These are phyloP conservation scores for Rhinolophus sinicus DNA, from an alignment of 2,113 vertebrate species.

Conservation along the genomic window DNA sequence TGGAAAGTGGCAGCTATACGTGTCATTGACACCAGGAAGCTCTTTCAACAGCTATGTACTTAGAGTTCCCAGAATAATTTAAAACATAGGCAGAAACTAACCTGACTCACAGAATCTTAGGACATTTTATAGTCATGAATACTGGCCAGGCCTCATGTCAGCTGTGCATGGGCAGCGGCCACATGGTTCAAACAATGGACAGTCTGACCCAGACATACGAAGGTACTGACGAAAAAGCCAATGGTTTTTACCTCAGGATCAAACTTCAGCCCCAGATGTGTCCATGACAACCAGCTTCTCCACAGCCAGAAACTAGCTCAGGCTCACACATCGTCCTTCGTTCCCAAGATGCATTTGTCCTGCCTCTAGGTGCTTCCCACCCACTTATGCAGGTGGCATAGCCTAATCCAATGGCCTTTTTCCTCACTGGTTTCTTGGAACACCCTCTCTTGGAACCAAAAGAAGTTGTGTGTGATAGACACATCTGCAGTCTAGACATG, in stretches of 20 bases:
- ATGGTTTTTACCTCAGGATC: background rate
- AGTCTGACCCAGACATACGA: background rate
- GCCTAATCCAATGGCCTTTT: background rate
- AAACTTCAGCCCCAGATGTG: background rate
- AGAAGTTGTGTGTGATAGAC: background rate
- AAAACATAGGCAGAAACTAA: background rate
- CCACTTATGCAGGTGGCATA: too few relatives aligned
- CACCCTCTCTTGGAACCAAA: background rate
- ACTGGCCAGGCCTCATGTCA: background rate
- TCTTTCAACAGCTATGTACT: background rate
- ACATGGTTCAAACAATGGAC: background rate
- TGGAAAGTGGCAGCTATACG: background rate
- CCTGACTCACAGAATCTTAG: background rate
- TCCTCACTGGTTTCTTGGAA: background rate
- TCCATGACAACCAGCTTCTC: background rate
- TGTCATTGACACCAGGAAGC: background rate
- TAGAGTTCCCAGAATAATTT: background rate
- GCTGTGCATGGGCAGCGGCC: background rate
- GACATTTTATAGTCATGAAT: background rate
- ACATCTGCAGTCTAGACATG: background rate
- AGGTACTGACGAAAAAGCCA: background rate
- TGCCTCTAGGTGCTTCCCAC: background rate
- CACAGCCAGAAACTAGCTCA: background rate
- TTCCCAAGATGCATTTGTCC: background rate
- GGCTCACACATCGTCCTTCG: background rate